Evolutionary conservation across 2,797 vertebrate genomes (phyloP).

Genomic region (Pristis pectinata): DNA sequence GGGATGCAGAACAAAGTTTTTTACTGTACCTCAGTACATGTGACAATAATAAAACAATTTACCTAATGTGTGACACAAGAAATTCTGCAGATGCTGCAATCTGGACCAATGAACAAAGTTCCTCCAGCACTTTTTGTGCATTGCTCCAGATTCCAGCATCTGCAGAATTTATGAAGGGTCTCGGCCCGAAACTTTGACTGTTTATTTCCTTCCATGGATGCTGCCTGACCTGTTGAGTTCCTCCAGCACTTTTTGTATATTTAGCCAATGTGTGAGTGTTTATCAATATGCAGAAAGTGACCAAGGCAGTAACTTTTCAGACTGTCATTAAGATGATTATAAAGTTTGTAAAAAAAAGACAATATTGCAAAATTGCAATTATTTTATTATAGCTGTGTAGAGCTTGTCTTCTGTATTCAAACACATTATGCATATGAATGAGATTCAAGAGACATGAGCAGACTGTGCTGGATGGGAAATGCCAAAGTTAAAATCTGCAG

Average conservation of each 20-base stretch:
- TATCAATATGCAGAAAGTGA: not conserved
- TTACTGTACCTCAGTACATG: too few relatives aligned
- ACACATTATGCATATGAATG: not conserved
- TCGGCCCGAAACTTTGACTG: too few relatives aligned
- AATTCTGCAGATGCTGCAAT: too few relatives aligned
- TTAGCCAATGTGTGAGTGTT: not conserved
- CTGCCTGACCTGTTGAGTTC: too few relatives aligned
- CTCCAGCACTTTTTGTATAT: too few relatives aligned
- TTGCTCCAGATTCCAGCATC: too few relatives aligned
- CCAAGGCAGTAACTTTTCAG: not conserved
- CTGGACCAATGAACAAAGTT: too few relatives aligned
- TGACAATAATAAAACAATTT: too few relatives aligned
- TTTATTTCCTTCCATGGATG: too few relatives aligned
- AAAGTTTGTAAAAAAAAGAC: not conserved
- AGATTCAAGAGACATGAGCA: not conserved
- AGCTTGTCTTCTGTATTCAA: not conserved
- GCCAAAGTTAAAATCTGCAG: not conserved
- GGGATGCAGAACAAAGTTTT: too few relatives aligned
- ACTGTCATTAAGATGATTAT: not conserved
- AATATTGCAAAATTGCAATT: not conserved
- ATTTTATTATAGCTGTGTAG: not conserved
- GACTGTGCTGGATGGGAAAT: not conserved
- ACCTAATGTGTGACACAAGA: not conserved
- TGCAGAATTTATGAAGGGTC: too few relatives aligned
- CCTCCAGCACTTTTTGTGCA: too few relatives aligned